A percentile compares a stretch with the other conserved stretches of the same genome.
Conservation (phyloP, 1,140 invertebrate genomes). For the Chrysopa pallens region DNA sequence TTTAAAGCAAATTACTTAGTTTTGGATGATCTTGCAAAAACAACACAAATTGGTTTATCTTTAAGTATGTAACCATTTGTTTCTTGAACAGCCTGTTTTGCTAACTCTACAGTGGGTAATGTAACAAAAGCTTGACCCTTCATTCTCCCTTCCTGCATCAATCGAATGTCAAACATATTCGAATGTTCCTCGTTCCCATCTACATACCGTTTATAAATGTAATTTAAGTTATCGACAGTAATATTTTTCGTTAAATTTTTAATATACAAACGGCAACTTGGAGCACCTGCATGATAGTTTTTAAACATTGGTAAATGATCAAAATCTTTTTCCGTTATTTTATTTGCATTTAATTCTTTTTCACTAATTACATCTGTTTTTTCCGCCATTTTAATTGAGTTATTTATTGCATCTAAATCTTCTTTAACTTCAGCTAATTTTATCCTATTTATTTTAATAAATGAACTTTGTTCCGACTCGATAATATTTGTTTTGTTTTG, state of each 20-base stretch:
- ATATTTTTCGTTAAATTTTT: constrained; percentile 82
- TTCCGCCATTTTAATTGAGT: constrained; percentile 10
- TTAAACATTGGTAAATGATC: constrained; percentile 65
- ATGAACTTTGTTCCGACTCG: neutral
- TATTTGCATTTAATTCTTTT: constrained; percentile 46
- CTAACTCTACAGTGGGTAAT: constrained; percentile 47
- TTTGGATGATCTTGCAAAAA: constrained; percentile 48
- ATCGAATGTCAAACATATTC: constrained; percentile 58
- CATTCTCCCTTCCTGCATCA: constrained; percentile 92
- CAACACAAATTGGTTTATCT: constrained; percentile 79
- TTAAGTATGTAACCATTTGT: constrained; percentile 81
- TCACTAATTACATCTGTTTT: constrained; percentile 24
- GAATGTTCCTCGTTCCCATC: constrained; percentile 24
- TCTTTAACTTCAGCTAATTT: constrained; percentile 19
- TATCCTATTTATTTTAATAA: constrained; percentile 12
- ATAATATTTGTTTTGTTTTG: no score
- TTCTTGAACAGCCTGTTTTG: constrained; percentile 57
- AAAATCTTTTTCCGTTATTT: constrained; percentile 55
- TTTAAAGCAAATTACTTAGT: neutral
- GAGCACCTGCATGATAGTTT: constrained; percentile 67
- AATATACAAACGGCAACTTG: constrained; percentile 71
- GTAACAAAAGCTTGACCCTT: constrained; percentile 91
- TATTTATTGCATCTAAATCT: constrained; percentile 2
- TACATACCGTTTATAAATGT: constrained; percentile 57
- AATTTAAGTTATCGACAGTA: constrained; percentile 51